phyloP scores from a whole-genome alignment of 1,140 invertebrate species.

The Physella acuta region DNA sequence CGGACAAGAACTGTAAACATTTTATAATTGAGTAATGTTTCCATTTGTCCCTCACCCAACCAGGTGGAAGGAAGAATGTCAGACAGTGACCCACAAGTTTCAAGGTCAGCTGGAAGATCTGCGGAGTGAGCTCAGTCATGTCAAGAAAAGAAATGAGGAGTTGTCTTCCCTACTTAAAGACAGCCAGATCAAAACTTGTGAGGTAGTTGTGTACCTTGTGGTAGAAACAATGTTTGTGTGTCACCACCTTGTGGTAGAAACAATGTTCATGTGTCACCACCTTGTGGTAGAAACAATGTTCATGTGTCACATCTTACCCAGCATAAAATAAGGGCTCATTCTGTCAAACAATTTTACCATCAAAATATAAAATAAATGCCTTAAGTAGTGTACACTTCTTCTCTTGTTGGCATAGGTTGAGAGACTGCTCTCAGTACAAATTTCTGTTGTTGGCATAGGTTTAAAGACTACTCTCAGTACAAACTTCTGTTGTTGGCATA shows the following conservation, averaged over 20 bases:
- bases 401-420: too few species aligned
- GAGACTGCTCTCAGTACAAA: too few species aligned
- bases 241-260: background rate
- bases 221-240: background rate
- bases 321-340: background rate
- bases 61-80: constrained; percentile 60
- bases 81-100: constrained; percentile 52
- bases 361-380: background rate
- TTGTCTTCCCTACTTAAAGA: constrained; percentile 50
- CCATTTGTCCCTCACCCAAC: too few species aligned
- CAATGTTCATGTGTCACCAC: background rate
- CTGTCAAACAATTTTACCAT: background rate
- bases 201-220: constrained; percentile 36
- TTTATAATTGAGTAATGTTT: too few species aligned
- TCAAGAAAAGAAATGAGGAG: constrained; percentile 51
- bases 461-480: too few species aligned
- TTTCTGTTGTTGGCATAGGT: too few species aligned
- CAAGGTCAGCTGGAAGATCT: constrained; percentile 49
- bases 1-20: too few species aligned
- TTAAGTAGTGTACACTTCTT: too few species aligned
- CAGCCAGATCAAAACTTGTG: constrained; percentile 50
- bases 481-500: too few species aligned
- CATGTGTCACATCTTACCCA: background rate
- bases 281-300: background rate
- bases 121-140: constrained; percentile 40